A percentile compares a stretch with the other conserved stretches of the same genome.
These are phyloP conservation scores for Diorhabda elongata DNA, from an alignment of 1,140 invertebrate species.

Conservation along the genomic window DNA sequence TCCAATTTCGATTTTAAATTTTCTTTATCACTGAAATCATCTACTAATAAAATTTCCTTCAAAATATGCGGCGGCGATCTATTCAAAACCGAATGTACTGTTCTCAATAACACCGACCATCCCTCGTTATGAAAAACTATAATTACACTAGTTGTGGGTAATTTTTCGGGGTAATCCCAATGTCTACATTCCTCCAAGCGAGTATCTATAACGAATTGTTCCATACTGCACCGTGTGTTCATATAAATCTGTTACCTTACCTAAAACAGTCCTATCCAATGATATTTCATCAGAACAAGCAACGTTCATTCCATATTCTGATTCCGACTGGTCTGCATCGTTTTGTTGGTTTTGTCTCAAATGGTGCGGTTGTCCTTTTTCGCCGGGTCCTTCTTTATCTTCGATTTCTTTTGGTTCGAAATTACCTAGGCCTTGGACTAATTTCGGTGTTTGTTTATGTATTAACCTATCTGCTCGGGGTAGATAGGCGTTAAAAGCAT, in stretches of 20 bases:
- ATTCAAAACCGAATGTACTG: constrained; percentile 95
- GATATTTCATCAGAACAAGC: constrained; percentile 91
- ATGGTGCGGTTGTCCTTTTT: constrained; percentile 73
- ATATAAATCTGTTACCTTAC: neutral
- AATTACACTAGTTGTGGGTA: constrained; percentile 91
- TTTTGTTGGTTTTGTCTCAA: constrained; percentile 70
- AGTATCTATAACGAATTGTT: constrained; percentile 60
- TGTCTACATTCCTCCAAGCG: constrained; percentile 87
- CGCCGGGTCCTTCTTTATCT: constrained; percentile 72
- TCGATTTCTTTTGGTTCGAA: constrained; percentile 65
- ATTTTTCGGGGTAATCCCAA: constrained; percentile 89
- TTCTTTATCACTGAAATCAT: constrained; percentile 96
- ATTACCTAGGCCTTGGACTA: constrained; percentile 51
- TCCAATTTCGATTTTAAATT: constrained; percentile 86
- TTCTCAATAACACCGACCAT: constrained; percentile 89
- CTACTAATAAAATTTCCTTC: constrained; percentile 95
- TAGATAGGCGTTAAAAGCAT: constrained; percentile 27
- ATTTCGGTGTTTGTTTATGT: constrained; percentile 32
- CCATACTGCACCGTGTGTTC: no score
- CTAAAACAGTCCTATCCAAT: constrained; percentile 65
- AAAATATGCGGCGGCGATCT: constrained; percentile 84
- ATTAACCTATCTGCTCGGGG: constrained; percentile 14
- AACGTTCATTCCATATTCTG: constrained; percentile 96
- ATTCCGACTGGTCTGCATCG: constrained; percentile 67
- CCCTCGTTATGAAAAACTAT: constrained; percentile 99